phyloP scores from a whole-genome alignment of 2,113 vertebrate species.

The Coturnix japonica region DNA sequence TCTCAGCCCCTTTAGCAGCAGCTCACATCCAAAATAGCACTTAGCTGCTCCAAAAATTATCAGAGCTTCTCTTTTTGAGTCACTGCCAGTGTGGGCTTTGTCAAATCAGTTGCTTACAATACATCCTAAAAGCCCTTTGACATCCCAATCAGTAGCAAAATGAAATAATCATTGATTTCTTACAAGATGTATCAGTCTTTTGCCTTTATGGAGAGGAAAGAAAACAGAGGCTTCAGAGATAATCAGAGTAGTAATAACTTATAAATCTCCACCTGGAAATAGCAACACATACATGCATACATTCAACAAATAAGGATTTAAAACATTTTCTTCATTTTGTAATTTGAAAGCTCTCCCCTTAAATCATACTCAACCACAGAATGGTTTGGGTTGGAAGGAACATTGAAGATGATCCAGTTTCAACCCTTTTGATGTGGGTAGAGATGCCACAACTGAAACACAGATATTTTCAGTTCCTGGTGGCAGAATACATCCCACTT shows the following conservation, averaged over 20 bases:
- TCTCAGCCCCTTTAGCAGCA: neutral
- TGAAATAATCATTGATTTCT: constrained; percentile 33
- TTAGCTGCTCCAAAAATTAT: neutral
- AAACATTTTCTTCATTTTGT: neutral
- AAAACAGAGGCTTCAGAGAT: neutral
- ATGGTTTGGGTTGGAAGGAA: neutral
- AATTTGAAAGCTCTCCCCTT: neutral
- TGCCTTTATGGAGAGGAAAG: neutral
- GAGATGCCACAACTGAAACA: neutral
- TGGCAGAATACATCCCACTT: neutral
- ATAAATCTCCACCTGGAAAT: neutral
- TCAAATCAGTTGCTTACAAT: constrained; percentile 19
- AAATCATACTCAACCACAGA: neutral
- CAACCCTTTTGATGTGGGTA: neutral
- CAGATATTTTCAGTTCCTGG: neutral
- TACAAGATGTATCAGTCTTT: neutral
- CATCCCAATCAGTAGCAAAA: neutral
- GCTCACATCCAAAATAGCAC: neutral
- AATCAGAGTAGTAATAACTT: neutral
- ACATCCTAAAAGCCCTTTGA: constrained; percentile 7
- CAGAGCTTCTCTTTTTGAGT: neutral
- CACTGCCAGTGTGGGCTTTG: neutral
- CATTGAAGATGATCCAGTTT: neutral
- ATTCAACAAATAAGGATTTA: neutral
- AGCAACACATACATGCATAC: neutral